phyloP scores from a whole-genome alignment of 2,888 invertebrate genomes.

The Choristoneura rosaceana region DNA sequence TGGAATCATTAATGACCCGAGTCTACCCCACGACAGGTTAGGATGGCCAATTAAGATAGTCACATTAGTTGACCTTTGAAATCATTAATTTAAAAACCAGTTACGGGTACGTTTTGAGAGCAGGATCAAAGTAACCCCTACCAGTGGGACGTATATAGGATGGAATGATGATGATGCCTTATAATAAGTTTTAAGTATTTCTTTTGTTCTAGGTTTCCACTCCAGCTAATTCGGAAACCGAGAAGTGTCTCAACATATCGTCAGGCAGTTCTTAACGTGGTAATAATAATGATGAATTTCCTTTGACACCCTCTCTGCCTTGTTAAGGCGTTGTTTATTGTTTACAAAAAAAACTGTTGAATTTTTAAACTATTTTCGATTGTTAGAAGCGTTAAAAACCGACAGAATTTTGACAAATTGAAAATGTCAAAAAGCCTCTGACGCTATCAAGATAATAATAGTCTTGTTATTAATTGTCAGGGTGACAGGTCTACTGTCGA shows the following conservation, averaged over 20 bases:
- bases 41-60: too few species aligned
- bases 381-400: too few species aligned
- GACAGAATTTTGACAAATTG: not conserved
- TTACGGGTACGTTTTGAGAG: too few species aligned
- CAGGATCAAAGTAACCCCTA: too few species aligned
- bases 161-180: too few species aligned
- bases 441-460: not conserved
- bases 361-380: constrained; percentile 25
- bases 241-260: constrained; percentile 3
- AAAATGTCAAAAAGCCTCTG: not conserved
- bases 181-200: not conserved
- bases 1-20: too few species aligned
- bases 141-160: too few species aligned
- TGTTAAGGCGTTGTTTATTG: constrained; percentile 31
- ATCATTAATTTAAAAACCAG: too few species aligned
- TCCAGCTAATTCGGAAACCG: not conserved
- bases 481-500: not conserved
- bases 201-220: not conserved
- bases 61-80: too few species aligned
- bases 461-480: not conserved
- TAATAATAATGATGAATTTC: constrained; percentile 32
- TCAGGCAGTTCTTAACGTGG: constrained; percentile 13
- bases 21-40: too few species aligned
- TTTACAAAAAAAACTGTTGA: constrained; percentile 23
- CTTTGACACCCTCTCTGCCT: constrained; percentile 15